phyloP scores from a whole-genome alignment of 1,140 invertebrate genomes.

The Bombus superbus region DNA sequence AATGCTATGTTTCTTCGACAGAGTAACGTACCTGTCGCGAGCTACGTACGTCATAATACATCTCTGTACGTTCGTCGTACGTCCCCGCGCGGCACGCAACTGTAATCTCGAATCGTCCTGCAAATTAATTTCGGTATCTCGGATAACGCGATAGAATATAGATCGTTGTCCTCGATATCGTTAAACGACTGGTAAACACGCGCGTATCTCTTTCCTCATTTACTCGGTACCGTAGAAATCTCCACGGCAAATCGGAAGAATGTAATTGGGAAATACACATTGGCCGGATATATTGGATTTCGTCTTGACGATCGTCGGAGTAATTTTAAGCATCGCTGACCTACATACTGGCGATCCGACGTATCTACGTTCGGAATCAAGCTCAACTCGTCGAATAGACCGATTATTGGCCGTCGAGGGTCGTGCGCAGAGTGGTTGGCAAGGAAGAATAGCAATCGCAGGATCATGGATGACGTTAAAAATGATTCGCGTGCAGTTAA shows the following conservation, averaged over 20 bases:
- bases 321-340: constrained; percentile 10
- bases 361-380: not conserved
- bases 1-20: not conserved
- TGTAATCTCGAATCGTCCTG: not conserved
- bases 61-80: not conserved
- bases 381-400: not conserved
- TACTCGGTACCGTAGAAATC: not conserved
- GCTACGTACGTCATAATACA: not conserved
- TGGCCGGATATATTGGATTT: not conserved
- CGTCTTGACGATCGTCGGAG: not conserved
- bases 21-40: constrained; percentile 21
- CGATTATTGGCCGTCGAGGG: not conserved
- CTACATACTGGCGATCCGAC: not conserved
- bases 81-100: not conserved
- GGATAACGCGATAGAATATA: not conserved
- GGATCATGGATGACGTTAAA: constrained; percentile 27
- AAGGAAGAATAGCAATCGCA: not conserved
- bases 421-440: not conserved
- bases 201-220: not conserved
- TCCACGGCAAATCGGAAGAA: not conserved
- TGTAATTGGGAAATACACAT: not conserved
- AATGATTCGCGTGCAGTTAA: constrained; percentile 39
- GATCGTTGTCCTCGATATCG: not conserved
- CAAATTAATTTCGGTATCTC: not conserved
- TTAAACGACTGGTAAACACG: not conserved